Percentiles rank a stretch among this genome's conserved stretches.
Conservation (phyloP, 37 sponge, comb jelly and placozoan genomes). For the Hormiphora californensis region DNA sequence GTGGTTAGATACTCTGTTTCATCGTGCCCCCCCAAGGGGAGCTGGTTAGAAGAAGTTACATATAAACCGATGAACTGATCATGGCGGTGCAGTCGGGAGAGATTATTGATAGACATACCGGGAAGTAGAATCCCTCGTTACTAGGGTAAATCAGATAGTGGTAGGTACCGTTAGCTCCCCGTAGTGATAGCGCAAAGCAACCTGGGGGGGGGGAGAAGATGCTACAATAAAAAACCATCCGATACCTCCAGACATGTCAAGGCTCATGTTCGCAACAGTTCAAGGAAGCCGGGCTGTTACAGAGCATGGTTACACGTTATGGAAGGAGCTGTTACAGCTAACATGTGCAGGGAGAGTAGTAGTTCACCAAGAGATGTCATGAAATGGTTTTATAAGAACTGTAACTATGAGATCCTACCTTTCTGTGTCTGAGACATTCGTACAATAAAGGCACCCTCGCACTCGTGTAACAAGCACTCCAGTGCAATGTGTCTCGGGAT, state of each 20-base stretch:
- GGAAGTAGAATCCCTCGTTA: neutral
- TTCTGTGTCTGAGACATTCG: constrained; percentile 23
- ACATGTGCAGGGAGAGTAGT: too few species aligned
- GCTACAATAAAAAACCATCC: too few species aligned
- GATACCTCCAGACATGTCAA: too few species aligned
- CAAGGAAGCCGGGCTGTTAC: too few species aligned
- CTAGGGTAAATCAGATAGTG: neutral
- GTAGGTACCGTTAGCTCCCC: neutral
- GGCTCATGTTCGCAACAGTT: too few species aligned
- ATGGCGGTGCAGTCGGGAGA: neutral
- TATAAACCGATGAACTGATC: neutral
- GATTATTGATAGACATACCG: neutral
- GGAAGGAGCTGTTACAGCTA: too few species aligned
- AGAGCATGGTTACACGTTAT: too few species aligned
- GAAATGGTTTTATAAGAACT: neutral
- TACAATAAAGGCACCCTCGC: constrained; percentile 15
- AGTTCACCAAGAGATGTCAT: too few species aligned
- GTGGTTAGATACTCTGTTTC: too few species aligned
- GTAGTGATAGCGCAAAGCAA: neutral
- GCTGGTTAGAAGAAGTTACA: neutral
- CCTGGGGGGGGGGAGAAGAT: neutral
- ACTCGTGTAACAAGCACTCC: neutral
- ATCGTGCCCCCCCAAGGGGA: too few species aligned
- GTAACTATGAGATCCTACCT: constrained; percentile 4
- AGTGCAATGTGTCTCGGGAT: constrained; percentile 21